Conservation (phyloP, 2,888 invertebrate species). For the Scaptomyza caliginosa region DNA sequence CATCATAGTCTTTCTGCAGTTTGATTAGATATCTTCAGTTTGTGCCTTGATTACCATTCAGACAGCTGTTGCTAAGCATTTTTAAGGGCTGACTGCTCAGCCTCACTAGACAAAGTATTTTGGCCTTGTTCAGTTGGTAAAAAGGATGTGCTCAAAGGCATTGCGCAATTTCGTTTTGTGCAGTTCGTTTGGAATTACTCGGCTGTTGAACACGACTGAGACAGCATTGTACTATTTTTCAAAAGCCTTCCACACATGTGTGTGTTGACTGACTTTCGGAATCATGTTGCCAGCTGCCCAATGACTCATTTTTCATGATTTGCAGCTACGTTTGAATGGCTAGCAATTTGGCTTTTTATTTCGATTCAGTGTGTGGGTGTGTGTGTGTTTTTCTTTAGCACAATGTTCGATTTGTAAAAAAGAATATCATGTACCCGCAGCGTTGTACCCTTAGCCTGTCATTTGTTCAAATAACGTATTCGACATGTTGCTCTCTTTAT, state of each 20-base stretch:
- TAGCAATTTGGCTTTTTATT: slow-evolving; percentile 38
- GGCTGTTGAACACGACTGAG: not conserved
- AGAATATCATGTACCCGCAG: slow-evolving; percentile 45
- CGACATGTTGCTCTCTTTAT: slow-evolving; percentile 22
- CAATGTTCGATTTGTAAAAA: slow-evolving; percentile 42
- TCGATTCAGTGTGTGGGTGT: slow-evolving; percentile 6
- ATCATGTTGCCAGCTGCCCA: slow-evolving; percentile 51
- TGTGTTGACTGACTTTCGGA: slow-evolving; percentile 13
- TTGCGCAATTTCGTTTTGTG: slow-evolving; percentile 28
- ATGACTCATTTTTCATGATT: slow-evolving; percentile 66
- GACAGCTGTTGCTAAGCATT: not conserved
- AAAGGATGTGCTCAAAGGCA: slow-evolving; percentile 7
- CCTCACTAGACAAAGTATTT: slow-evolving; percentile 8
- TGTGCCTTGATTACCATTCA: not conserved
- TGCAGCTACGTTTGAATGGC: slow-evolving; percentile 50
- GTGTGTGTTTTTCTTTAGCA: not conserved
- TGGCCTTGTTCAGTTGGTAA: slow-evolving; percentile 3
- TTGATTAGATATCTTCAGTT: not conserved
- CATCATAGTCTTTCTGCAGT: too few relatives aligned
- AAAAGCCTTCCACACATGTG: not conserved
- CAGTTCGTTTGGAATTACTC: slow-evolving; percentile 14
- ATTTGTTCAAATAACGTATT: slow-evolving; percentile 42
- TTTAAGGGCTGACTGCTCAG: not conserved
- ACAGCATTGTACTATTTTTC: slow-evolving; percentile 2
- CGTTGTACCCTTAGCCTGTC: slow-evolving; percentile 34